A percentile compares a stretch with the other conserved stretches of the same genome.
These are phyloP conservation scores for Osmoderma eremita DNA, from an alignment of 2,888 invertebrate genomes.

Conservation along the genomic window DNA sequence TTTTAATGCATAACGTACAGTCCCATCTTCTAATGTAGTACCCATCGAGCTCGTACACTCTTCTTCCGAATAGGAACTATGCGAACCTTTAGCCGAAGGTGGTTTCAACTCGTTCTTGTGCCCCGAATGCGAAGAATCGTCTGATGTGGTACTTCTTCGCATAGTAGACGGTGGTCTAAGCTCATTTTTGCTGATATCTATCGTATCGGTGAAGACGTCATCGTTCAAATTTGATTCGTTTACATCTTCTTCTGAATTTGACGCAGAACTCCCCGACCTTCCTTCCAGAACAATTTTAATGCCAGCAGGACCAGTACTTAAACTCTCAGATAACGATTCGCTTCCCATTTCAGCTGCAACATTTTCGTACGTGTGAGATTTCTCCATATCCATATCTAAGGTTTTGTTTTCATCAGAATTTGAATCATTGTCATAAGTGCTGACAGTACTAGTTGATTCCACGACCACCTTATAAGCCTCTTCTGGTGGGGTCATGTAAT, in stretches of 20 bases:
- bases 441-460: conserved; percentile 72
- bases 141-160: conserved; percentile 60
- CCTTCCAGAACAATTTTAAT: conserved; percentile 61
- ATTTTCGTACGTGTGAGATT: conserved; percentile 62
- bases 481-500: conserved; percentile 81
- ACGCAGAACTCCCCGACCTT: conserved; percentile 57
- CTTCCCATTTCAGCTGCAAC: conserved; percentile 58
- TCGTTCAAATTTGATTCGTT: conserved; percentile 63
- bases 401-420: conserved; percentile 77
- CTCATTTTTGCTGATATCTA: conserved; percentile 56
- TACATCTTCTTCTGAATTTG: conserved; percentile 65
- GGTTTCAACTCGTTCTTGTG: conserved; percentile 54
- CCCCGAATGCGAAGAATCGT: conserved; percentile 60
- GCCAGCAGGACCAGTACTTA: conserved; percentile 60
- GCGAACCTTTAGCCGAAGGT: conserved; percentile 62
- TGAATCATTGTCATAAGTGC: conserved; percentile 68
- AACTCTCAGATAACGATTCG: conserved; percentile 61
- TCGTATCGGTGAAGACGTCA: conserved; percentile 62
- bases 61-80: conserved; percentile 80
- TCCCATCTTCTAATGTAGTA: conserved; percentile 80
- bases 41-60: conserved; percentile 79
- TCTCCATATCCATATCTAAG: conserved; percentile 68
- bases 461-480: conserved; percentile 81
- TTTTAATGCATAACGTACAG: conserved; percentile 81
- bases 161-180: conserved; percentile 61